Base-by-base conservation (phyloP, 2,113 vertebrate species). In the Leptobrachium ailaonicum region DNA sequence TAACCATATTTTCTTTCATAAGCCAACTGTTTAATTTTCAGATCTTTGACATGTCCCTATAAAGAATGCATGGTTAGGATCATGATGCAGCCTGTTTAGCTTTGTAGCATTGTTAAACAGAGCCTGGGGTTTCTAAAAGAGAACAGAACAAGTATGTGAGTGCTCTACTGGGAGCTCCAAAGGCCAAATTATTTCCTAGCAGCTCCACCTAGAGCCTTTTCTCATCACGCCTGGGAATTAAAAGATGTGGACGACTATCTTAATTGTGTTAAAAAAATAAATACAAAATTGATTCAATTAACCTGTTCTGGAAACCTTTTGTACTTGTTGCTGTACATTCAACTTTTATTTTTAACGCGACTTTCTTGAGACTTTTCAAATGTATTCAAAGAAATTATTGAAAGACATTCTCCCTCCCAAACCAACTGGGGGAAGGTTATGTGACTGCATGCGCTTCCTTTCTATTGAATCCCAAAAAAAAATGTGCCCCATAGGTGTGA, bases 151-250 rank as follows among this genome's bases (percentile, higher is more conserved):
- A 77, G 69, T 58, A 74, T 80, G 53, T 47, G 53, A 74, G 45
- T 47, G 71, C 53, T 80, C 78, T 74, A 12, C 64, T 60, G 64
- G 78, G 66, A 68, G 5, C 44, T 44, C 54, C 58, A 66, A 66
- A 45, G 7, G 78, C 78, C 78, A 80, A 80, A 74, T 40, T 74
- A 43, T 74, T 80, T 73, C 10, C 63, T 47, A 74, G 64, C 71
- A 74, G 71, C 78, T 80, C 78, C 78, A 74, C 78, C 78, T 80
- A 74, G 78, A 80, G 78, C 71, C 58, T 45, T 74, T 74, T 58
- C 71, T 80, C 78, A 80, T 74, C 63, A 74, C 64, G 8, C 11
- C 50, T 58, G 78, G 78, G 78, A 80, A 60, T 80, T 74, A 62
- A 53, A 66, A 66, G 50, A 80, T 80, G 20, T 73, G 70, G 41